Evolutionary conservation across 2,113 vertebrate species (phyloP).

Genomic region (Cyrtonyx montezumae): DNA sequence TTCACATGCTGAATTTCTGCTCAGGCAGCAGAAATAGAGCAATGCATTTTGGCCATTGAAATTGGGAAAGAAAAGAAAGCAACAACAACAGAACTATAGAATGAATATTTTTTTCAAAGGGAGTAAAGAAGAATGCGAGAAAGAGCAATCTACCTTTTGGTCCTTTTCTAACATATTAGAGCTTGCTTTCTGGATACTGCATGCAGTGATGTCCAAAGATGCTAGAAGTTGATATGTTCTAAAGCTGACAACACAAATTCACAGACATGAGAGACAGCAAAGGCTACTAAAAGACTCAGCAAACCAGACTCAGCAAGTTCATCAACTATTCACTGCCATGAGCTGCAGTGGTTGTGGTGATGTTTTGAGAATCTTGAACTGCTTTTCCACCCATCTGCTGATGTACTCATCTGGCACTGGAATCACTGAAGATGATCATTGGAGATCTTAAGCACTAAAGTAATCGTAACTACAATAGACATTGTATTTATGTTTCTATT

Average conservation of each 20-base stretch:
- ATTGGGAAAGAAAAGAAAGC: background rate
- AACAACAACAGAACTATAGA: background rate
- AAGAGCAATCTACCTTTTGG: background rate
- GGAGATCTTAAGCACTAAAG: background rate
- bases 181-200: background rate
- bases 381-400: background rate
- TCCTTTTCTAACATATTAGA: background rate
- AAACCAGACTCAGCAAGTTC: background rate
- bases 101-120: background rate
- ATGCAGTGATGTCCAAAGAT: background rate
- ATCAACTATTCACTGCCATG: background rate
- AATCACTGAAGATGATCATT: background rate
- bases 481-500: no score
- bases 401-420: background rate
- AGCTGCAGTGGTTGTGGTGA: background rate
- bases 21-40: background rate
- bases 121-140: background rate
- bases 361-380: background rate
- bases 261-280: rapidly evolving
- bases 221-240: background rate
- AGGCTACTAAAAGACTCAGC: background rate
- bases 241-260: background rate
- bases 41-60: rapidly evolving
- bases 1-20: background rate
- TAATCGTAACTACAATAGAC: background rate